Evolutionary conservation across 2,797 vertebrate species (phyloP), one percentile per base, ranked within the genome.

Genomic region (Enteromius trimaculatus): DNA sequence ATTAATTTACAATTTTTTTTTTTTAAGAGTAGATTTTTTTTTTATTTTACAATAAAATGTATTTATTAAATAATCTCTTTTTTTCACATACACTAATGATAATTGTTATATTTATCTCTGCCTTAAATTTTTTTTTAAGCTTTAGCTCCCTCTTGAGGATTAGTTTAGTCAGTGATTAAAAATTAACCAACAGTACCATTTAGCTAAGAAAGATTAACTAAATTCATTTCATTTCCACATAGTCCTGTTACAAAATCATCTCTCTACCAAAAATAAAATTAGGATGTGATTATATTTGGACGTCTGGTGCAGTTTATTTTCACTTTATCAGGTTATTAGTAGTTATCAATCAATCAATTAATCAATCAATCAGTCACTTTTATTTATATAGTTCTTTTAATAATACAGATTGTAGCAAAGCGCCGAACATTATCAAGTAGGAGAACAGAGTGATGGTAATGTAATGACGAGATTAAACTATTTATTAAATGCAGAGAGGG

Each of bases 291-390:
- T 37, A 7, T 64, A 21, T 66, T 65, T 26, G 47, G 6, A 17
- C 37, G 0, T 42, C 55, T 42, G 11, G 17, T 62, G 23, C 3
- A 44, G n/a, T 42, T n/a, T 49, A 37, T 39, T 72, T 81, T 72
- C 53, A 74, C 39, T 64, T 9, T 19, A 65, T 31, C 53, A 51
- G 70, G 75, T 82, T 75, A 82, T 75, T 75, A 82, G 66, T 44
- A 70, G 23, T 34, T 74, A 69, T 64, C 31, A 34, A 34, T 34
- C 34, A 34, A 34, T n/a, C n/a, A n/a, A n/a, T n/a, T n/a, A n/a
- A 69, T 64, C 31, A 34, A 34, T 34, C 34, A 34, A 34, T 34
- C 34, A 34, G 4, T 34, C 34, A 34, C 34, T 34, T 34, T 34
- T 5, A 34, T 4, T 5, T 34, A 34, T 34, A 34, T 34, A 34